Conservation (phyloP, 2,888 invertebrate species). For the Neoaliturus tenellus region DNA sequence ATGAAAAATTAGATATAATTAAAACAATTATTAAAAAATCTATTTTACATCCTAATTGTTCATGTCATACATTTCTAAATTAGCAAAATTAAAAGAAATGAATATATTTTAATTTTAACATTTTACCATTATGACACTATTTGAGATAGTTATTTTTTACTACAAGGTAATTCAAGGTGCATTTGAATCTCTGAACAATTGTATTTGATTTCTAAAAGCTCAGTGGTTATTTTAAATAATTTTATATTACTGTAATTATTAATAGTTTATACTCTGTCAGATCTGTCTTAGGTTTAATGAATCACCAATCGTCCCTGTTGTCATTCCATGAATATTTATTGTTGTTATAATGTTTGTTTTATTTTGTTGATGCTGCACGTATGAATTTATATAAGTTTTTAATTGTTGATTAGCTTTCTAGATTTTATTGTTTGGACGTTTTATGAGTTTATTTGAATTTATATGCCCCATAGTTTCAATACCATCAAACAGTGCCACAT, state of each 20-base stretch:
- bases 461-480: background rate
- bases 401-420: background rate
- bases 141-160: too few species aligned
- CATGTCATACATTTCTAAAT: too few species aligned
- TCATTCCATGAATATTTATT: conserved; percentile 1
- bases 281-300: background rate
- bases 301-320: background rate
- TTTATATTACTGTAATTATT: background rate
- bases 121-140: too few species aligned
- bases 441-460: background rate
- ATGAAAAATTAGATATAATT: too few species aligned
- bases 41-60: too few species aligned
- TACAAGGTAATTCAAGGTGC: background rate
- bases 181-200: background rate
- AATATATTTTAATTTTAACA: too few species aligned
- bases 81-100: too few species aligned
- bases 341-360: conserved; percentile 14
- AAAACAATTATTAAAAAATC: too few species aligned
- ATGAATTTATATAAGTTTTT: background rate
- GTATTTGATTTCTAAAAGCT: background rate
- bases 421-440: background rate
- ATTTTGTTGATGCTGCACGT: background rate
- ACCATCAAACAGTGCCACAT: background rate
- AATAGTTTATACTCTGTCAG: background rate
- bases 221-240: background rate